phyloP scores from a whole-genome alignment of 2,113 vertebrate genomes.

The Chaetops frenatus region DNA sequence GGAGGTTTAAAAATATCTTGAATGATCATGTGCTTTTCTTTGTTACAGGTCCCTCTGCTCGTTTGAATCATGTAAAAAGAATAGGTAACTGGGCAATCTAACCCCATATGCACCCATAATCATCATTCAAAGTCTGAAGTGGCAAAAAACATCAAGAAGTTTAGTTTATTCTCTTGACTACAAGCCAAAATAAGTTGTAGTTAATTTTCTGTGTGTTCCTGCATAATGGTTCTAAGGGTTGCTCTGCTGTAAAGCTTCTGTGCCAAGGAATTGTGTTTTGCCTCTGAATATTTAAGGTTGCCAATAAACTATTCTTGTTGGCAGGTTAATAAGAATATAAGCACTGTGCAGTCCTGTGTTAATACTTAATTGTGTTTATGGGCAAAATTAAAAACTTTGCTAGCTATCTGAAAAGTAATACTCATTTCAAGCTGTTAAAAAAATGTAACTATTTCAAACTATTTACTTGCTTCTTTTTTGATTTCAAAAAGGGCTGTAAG shows the following conservation, averaged over 20 bases:
- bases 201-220: conserved; percentile 41
- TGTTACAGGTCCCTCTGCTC: conserved; percentile 72
- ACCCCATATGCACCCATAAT: not conserved
- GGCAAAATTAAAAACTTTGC: conserved; percentile 8
- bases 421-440: conserved; percentile 19
- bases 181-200: conserved; percentile 54
- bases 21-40: conserved; percentile 45
- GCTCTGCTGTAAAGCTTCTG: conserved; percentile 39
- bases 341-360: conserved; percentile 17
- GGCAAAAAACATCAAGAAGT: conserved; percentile 16
- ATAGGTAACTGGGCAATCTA: conserved; percentile 27
- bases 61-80: conserved; percentile 57
- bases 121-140: not conserved
- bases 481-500: not conserved
- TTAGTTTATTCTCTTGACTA: conserved; percentile 34
- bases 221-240: conserved; percentile 33
- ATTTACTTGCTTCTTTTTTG: not conserved
- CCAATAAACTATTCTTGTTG: conserved; percentile 72
- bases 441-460: not conserved
- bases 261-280: conserved; percentile 74
- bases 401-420: conserved; percentile 23
- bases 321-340: conserved; percentile 50
- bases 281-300: conserved; percentile 69
- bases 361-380: conserved; percentile 15
- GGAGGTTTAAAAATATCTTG: not conserved